A percentile compares a stretch with the other conserved stretches of the same genome.
Conservation (phyloP, 2,113 vertebrate genomes). For the Hyaena hyaena region DNA sequence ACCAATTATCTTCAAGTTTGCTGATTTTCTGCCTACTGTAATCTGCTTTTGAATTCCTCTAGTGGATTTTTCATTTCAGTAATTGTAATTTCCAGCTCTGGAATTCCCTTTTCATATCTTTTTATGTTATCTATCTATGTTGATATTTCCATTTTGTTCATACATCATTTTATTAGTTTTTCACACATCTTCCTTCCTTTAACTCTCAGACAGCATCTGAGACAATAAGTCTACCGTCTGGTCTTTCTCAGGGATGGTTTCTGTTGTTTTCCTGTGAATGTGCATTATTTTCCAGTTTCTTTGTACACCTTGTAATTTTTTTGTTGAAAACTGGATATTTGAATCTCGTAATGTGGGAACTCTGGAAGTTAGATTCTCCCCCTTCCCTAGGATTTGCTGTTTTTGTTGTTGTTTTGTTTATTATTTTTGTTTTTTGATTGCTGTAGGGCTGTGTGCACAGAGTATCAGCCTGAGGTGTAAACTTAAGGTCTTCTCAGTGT, state of each 20-base stretch:
- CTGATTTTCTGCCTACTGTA: background rate
- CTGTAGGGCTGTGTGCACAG: background rate
- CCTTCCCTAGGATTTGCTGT: background rate
- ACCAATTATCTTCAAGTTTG: background rate
- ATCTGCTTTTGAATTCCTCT: background rate
- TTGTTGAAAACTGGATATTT: background rate
- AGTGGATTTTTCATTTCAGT: constrained; percentile 5
- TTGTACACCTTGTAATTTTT: background rate
- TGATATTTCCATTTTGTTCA: background rate
- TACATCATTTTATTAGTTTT: background rate
- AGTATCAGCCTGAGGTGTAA: background rate
- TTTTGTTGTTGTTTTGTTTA: background rate
- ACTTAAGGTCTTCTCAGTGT: background rate
- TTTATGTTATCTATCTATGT: background rate
- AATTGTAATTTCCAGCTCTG: background rate
- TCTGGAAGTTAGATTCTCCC: background rate
- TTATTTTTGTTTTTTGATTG: background rate
- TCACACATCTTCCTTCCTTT: background rate
- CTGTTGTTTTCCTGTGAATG: background rate
- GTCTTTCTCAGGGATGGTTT: background rate
- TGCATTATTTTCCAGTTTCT: background rate
- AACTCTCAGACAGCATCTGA: background rate
- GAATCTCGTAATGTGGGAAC: background rate
- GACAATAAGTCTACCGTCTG: background rate
- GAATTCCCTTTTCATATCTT: background rate